Conservation (phyloP, 2,113 vertebrate species). For the Rhinolophus ferrumequinum region DNA sequence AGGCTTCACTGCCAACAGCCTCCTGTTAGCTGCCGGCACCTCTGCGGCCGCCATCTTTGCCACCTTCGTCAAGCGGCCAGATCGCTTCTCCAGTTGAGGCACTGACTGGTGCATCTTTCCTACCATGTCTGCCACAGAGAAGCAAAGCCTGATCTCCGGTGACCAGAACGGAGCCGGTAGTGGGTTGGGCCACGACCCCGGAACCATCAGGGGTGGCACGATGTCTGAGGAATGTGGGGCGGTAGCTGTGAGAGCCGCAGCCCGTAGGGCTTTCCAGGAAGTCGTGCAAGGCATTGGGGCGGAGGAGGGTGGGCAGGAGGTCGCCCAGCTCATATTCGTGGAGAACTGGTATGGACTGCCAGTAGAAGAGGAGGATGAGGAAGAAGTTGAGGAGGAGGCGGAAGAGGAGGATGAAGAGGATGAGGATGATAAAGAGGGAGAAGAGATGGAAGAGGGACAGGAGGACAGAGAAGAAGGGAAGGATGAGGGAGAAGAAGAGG, state of each 20-base stretch:
- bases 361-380: not conserved
- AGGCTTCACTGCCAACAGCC: rapidly evolving
- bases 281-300: not conserved
- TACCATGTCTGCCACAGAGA: not conserved
- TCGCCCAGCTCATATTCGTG: not conserved
- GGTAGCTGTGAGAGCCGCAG: rapidly evolving
- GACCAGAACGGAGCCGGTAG: not conserved
- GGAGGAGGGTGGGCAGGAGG: not conserved
- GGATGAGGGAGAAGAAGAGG: not conserved
- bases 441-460: not conserved
- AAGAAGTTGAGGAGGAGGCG: not conserved
- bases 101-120: not conserved
- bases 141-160: not conserved
- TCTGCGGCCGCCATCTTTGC: not conserved
- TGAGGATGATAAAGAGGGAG: rapidly evolving
- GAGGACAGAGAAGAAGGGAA: not conserved
- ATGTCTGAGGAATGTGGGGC: not conserved
- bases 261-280: not conserved
- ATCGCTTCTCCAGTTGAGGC: not conserved
- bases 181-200: not conserved
- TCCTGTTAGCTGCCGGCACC: rapidly evolving
- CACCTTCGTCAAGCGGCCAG: rapidly evolving
- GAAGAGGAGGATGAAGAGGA: not conserved
- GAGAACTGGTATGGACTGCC: not conserved
- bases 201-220: not conserved